A percentile compares a stretch with the other conserved stretches of the same genome.
phyloP scores from a whole-genome alignment of 1,140 invertebrate genomes.

The Gonioctena quinquepunctata region DNA sequence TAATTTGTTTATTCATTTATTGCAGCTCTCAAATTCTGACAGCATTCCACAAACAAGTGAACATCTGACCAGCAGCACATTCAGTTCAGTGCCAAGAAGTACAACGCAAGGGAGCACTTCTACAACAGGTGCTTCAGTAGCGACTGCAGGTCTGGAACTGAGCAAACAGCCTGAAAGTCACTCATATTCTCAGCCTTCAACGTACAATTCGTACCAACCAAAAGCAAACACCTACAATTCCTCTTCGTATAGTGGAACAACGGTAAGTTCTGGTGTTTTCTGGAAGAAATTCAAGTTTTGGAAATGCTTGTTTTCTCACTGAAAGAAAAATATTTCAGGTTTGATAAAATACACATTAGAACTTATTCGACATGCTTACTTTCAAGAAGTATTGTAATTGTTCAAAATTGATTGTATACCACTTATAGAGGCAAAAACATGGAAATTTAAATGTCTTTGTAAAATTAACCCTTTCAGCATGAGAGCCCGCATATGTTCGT shows the following conservation, averaged over 20 bases:
- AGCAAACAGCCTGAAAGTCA: slow-evolving; percentile 45
- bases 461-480: too few relatives aligned
- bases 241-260: slow-evolving; percentile 43
- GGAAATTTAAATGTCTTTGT: too few relatives aligned
- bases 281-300: too few relatives aligned
- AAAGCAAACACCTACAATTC: slow-evolving; percentile 48
- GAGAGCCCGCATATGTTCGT: too few relatives aligned
- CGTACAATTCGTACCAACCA: slow-evolving; percentile 47
- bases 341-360: too few relatives aligned
- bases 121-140: slow-evolving; percentile 24
- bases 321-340: too few relatives aligned
- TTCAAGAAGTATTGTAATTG: too few relatives aligned
- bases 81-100: slow-evolving; percentile 37
- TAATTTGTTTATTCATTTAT: slow-evolving; percentile 25
- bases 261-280: slow-evolving; percentile 36
- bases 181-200: slow-evolving; percentile 44
- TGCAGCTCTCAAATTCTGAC: slow-evolving; percentile 51
- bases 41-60: slow-evolving; percentile 52
- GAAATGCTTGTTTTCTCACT: too few relatives aligned
- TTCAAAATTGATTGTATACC: too few relatives aligned
- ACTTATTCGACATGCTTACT: too few relatives aligned
- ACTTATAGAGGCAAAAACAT: too few relatives aligned
- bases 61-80: slow-evolving; percentile 39
- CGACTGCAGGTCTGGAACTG: slow-evolving; percentile 38
- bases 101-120: slow-evolving; percentile 29